Conservation (phyloP, 2,888 invertebrate genomes). For the Nymphalis polychloros region DNA sequence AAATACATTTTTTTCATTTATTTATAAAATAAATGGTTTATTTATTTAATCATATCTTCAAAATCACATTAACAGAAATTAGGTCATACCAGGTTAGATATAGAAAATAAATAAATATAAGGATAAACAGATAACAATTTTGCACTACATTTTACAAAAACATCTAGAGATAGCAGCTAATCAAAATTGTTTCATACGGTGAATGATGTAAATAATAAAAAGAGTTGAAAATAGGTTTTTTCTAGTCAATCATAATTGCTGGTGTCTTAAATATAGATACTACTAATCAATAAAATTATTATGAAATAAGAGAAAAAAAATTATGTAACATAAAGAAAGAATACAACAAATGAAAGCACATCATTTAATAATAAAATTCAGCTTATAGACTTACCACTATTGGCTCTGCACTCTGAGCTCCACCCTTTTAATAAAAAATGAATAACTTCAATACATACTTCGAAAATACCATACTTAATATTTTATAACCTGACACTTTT, state of each 20-base stretch:
- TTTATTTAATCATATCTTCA: no score
- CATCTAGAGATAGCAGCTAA: conserved; percentile 80
- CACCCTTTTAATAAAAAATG: conserved; percentile 83
- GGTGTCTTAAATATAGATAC: not conserved
- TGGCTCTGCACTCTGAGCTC: conserved; percentile 94
- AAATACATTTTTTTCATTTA: not conserved
- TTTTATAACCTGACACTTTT: not conserved
- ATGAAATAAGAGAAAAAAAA: conserved; percentile 17
- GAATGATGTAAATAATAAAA: conserved; percentile 39
- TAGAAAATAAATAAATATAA: conserved; percentile 22
- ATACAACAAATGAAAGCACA: conserved; percentile 46
- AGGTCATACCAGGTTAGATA: not conserved
- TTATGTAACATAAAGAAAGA: conserved; percentile 30
- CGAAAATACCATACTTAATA: conserved; percentile 24
- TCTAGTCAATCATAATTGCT: not conserved
- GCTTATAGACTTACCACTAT: conserved; percentile 92
- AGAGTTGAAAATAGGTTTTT: conserved; percentile 10
- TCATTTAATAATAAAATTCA: conserved; percentile 48
- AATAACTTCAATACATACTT: conserved; percentile 42
- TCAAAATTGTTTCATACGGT: conserved; percentile 22
- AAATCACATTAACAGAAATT: no score
- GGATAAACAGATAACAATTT: conserved; percentile 44
- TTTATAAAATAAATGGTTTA: no score
- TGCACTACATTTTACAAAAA: conserved; percentile 65
- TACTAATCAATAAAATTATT: not conserved